Evolutionary conservation across 2,888 invertebrate genomes (phyloP).

Genomic region (Zonitis immaculata): DNA sequence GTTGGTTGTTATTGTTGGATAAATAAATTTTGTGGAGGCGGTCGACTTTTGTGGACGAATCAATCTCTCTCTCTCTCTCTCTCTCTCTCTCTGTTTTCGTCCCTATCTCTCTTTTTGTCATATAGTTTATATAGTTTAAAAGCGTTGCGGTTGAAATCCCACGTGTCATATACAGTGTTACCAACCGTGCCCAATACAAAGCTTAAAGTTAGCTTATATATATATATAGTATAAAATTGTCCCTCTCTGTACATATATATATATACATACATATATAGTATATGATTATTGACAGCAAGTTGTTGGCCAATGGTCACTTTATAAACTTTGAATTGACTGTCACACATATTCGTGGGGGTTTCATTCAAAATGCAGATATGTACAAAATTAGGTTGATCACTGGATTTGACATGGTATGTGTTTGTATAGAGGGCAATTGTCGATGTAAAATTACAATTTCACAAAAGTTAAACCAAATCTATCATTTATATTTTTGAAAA

Average conservation of each 20-base stretch:
- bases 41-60: conserved; percentile 17
- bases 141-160: conserved; percentile 40
- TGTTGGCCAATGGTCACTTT: conserved; percentile 42
- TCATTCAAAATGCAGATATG: conserved; percentile 35
- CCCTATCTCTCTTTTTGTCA: too few relatives aligned
- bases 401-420: conserved; percentile 28
- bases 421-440: too few relatives aligned
- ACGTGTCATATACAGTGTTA: conserved; percentile 40
- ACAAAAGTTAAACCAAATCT: too few relatives aligned
- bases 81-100: neutral
- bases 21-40: conserved; percentile 13
- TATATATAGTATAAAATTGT: conserved; percentile 39
- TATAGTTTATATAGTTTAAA: conserved; percentile 35
- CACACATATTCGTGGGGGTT: conserved; percentile 27
- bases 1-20: too few relatives aligned
- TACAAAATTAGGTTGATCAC: conserved; percentile 35
- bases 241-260: too few relatives aligned
- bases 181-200: conserved; percentile 40
- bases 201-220: conserved; percentile 37
- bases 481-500: too few relatives aligned
- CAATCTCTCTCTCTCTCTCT: neutral
- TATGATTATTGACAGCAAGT: conserved; percentile 33
- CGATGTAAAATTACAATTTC: neutral
- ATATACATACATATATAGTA: too few relatives aligned
- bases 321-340: conserved; percentile 46